A percentile compares a stretch with the other conserved stretches of the same genome.
Conservation (phyloP, 2,113 vertebrate genomes). For the Platysternon megacephalum region DNA sequence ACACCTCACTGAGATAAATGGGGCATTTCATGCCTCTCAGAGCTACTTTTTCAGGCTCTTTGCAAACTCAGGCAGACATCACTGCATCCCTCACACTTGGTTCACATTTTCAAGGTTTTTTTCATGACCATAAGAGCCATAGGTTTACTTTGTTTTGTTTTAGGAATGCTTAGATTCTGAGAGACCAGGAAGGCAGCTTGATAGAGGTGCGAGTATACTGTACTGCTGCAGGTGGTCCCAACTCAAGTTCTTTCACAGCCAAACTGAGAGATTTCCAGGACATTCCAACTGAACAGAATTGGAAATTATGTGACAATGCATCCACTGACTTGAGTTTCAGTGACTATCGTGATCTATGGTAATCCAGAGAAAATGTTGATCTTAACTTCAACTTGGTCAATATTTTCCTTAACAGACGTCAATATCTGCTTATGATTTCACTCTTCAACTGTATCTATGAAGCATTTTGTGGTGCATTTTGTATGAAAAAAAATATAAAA, state of each 20-base stretch:
- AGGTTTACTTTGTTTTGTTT: background rate
- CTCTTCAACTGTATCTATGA: slow-evolving; percentile 6
- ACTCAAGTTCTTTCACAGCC: background rate
- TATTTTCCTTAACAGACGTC: background rate
- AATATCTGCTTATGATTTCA: slow-evolving; percentile 7
- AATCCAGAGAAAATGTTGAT: background rate
- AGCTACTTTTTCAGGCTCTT: background rate
- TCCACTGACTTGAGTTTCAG: background rate
- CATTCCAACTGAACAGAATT: background rate
- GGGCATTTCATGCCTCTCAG: background rate
- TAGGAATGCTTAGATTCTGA: background rate
- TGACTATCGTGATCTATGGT: slow-evolving; percentile 12
- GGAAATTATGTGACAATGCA: background rate
- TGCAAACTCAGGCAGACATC: background rate
- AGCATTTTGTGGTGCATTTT: slow-evolving; percentile 1
- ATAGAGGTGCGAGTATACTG: background rate
- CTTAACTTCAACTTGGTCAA: background rate
- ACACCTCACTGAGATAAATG: background rate
- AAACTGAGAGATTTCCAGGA: background rate
- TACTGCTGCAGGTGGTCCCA: background rate
- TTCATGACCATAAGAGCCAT: background rate
- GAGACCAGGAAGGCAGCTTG: background rate
- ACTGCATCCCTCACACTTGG: background rate
- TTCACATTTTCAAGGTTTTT: background rate
- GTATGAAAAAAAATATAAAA: slow-evolving; percentile 33